phyloP scores from a whole-genome alignment of 2,113 vertebrate genomes.

The Dicaeum eximium region DNA sequence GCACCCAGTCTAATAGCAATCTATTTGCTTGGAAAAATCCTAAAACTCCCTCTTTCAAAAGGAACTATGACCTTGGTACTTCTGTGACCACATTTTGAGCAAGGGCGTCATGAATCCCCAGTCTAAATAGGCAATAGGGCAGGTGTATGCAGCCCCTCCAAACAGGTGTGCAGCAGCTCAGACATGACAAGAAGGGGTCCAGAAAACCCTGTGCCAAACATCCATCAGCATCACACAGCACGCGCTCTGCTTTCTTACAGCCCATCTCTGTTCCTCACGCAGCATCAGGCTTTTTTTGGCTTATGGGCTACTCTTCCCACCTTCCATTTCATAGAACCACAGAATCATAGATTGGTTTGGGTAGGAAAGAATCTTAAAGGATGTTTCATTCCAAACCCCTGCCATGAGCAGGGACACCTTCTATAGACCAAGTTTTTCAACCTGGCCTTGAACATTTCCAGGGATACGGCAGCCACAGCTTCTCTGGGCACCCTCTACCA shows the following conservation, averaged over 20 bases:
- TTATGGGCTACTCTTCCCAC: neutral
- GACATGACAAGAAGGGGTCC: neutral
- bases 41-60: neutral
- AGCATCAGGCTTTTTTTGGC: neutral
- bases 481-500: neutral
- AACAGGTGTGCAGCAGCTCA: neutral
- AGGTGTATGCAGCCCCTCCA: neutral
- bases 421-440: neutral
- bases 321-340: neutral
- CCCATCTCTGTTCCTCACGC: neutral
- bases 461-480: neutral
- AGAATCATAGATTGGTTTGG: neutral
- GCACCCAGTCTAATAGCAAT: neutral
- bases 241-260: accelerated
- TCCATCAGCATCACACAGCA: neutral
- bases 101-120: neutral
- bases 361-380: neutral
- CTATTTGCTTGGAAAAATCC: neutral
- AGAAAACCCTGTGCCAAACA: accelerated
- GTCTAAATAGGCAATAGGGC: accelerated
- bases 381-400: neutral
- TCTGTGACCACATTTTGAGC: neutral
- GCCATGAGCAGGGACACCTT: neutral
- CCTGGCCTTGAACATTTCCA: neutral
- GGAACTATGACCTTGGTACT: neutral